phyloP scores from a whole-genome alignment of 2,888 invertebrate species.

The Lasioglossum calceatum region DNA sequence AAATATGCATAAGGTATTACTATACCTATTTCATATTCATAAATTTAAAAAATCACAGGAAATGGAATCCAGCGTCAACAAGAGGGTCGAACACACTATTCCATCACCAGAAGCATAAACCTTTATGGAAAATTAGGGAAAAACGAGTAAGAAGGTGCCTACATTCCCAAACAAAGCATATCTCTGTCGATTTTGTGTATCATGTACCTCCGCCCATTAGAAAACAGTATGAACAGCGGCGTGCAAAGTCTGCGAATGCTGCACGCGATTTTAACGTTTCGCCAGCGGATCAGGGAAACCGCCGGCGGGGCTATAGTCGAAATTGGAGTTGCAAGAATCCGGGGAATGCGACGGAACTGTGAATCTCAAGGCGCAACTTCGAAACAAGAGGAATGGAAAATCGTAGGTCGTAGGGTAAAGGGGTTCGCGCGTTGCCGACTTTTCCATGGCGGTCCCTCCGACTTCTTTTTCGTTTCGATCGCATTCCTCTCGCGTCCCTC shows the following conservation, averaged over 20 bases:
- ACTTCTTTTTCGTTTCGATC: slow-evolving; percentile 8
- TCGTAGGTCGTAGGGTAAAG: slow-evolving; percentile 31
- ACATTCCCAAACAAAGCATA: neutral
- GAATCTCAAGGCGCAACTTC: slow-evolving; percentile 36
- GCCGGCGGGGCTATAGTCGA: slow-evolving; percentile 35
- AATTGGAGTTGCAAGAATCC: slow-evolving; percentile 53
- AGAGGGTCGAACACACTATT: neutral
- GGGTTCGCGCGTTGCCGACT: slow-evolving; percentile 14
- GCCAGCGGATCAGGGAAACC: slow-evolving; percentile 31
- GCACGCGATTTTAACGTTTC: slow-evolving; percentile 27
- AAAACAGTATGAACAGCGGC: neutral
- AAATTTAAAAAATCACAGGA: too few relatives aligned
- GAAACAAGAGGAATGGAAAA: slow-evolving; percentile 53
- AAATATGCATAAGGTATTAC: too few relatives aligned
- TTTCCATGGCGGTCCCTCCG: neutral
- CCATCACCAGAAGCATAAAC: too few relatives aligned
- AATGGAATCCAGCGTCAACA: neutral
- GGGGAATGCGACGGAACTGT: slow-evolving; percentile 40
- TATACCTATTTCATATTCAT: too few relatives aligned
- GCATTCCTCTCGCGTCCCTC: neutral
- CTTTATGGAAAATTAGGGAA: neutral
- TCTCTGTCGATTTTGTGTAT: neutral
- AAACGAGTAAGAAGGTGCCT: neutral
- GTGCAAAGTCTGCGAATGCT: neutral
- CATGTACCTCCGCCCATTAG: neutral